These are phyloP conservation scores for Anoura caudifer DNA, from an alignment of 2,113 vertebrate species.

Conservation along the genomic window DNA sequence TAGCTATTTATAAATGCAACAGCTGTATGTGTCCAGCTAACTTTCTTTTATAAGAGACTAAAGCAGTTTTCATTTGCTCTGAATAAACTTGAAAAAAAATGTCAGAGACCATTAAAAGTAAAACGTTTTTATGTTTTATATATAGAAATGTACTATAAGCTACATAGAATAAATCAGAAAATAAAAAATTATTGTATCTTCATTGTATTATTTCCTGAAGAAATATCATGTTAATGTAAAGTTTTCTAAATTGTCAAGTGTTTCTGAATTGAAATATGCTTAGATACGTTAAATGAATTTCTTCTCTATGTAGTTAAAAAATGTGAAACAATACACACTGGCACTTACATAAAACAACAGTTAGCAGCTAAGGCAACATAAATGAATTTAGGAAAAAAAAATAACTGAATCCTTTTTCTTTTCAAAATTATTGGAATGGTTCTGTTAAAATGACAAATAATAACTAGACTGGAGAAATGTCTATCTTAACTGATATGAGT, in stretches of 20 bases:
- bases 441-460: background rate
- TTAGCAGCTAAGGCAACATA: constrained; percentile 28
- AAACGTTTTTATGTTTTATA: constrained; percentile 52
- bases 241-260: constrained; percentile 45
- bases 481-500: background rate
- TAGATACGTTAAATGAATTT: constrained; percentile 40
- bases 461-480: background rate
- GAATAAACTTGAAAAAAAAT: constrained; percentile 74
- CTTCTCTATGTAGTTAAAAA: constrained; percentile 41
- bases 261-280: constrained; percentile 55
- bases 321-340: background rate
- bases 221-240: constrained; percentile 54
- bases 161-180: constrained; percentile 39
- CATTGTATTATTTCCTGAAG: constrained; percentile 20
- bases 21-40: constrained; percentile 84
- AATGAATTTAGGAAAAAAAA: background rate
- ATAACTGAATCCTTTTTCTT: background rate
- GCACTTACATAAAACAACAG: constrained; percentile 44
- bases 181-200: constrained; percentile 23
- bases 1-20: constrained; percentile 86
- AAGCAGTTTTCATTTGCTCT: constrained; percentile 70
- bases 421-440: background rate
- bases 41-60: constrained; percentile 72
- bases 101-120: constrained; percentile 62
- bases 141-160: constrained; percentile 37